Base-by-base conservation (phyloP, 2,888 invertebrate species). In the Lasioglossum calceatum region DNA sequence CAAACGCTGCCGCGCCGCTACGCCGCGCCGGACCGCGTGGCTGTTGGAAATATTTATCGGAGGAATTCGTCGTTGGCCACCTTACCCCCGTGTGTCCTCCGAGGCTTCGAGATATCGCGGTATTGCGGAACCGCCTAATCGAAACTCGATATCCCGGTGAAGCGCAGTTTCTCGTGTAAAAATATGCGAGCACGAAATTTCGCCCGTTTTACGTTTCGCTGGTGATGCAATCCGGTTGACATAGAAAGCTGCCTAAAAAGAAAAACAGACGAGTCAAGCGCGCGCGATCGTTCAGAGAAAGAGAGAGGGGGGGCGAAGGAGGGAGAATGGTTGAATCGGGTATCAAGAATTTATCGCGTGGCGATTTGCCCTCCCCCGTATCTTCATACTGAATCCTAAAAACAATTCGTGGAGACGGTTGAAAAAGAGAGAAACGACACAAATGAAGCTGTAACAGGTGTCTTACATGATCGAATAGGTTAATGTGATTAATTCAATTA, bases 161-260 rank as follows among this genome's bases (percentile, higher is more conserved):
- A 71, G 36, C 79, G 79, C 84, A 77, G 79, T 85, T 79, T 58
- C 72, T 32, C 36, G 39, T 44, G 72, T 39, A 47, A 76, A 84
- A 76, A 77, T 83, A 80, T 64, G 79, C 85, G 73, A 77, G 44
- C 82, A n/a, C 77, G 71, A 77, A 84, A 79, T 79, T 85, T 64
- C 39, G 44, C n/a, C 16, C 70, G 75, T 54, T 76, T 79, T 84
- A 77, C 84, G 76, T 76, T 85, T 73, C 79, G 32, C n/a, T 8
- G 32, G 23, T 79, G 79, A 85, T 79, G 85, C 84, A 79, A 84
- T 32, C 50, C 32, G 58, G 67, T 79, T 70, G 64, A 70, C 73
- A 79, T 67, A 67, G 61, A 42, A 50, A 73, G 32, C 42, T 23
- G 36, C 39, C 67, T 14, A 39, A 50, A 67, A 67, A 47, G 47